These are phyloP conservation scores for Cardiocondyla obscurior DNA, from an alignment of 1,140 invertebrate species.

Conservation along the genomic window DNA sequence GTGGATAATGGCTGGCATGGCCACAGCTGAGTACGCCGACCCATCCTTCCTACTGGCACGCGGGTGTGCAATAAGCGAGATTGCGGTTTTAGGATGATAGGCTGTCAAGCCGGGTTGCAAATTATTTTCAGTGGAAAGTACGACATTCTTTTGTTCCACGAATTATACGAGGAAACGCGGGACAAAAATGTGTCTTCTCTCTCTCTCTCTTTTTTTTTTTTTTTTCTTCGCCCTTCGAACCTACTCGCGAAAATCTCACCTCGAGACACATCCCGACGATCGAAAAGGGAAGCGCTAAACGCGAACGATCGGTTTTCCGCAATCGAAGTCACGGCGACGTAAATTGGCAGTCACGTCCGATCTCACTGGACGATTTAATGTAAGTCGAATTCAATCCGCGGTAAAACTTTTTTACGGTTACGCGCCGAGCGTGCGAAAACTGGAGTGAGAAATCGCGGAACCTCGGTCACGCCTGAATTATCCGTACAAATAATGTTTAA, in stretches of 20 bases:
- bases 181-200: neutral
- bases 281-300: neutral
- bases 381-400: neutral
- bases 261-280: neutral
- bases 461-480: neutral
- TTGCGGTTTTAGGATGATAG: slow-evolving; percentile 81
- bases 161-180: slow-evolving; percentile 36
- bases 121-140: slow-evolving; percentile 77
- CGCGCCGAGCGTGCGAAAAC: neutral
- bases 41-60: slow-evolving; percentile 69
- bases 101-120: slow-evolving; percentile 79
- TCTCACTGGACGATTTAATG: neutral
- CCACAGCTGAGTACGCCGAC: slow-evolving; percentile 75
- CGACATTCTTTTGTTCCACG: slow-evolving; percentile 47
- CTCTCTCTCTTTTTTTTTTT: no score
- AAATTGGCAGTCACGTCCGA: slow-evolving; percentile 22
- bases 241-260: neutral
- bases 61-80: slow-evolving; percentile 78
- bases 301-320: neutral
- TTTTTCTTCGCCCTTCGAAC: neutral
- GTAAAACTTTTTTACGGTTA: slow-evolving; percentile 16
- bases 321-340: slow-evolving; percentile 20
- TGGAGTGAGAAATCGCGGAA: neutral
- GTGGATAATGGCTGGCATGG: slow-evolving; percentile 77
- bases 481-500: slow-evolving; percentile 7